These are phyloP conservation scores for Oedothorax gibbosus DNA, from an alignment of 1,140 invertebrate genomes.

Conservation along the genomic window DNA sequence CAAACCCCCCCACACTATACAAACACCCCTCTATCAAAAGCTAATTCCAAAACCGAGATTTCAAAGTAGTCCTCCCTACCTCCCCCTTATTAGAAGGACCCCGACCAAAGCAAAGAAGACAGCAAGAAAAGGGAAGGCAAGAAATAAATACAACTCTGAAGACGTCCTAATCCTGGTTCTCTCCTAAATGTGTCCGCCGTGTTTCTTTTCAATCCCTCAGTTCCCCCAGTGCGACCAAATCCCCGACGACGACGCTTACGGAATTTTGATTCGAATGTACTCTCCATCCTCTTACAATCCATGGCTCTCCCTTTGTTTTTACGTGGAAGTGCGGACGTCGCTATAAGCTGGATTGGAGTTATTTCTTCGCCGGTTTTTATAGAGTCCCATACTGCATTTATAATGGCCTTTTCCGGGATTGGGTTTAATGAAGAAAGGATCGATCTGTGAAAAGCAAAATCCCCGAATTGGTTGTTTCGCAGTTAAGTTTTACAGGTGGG, in stretches of 20 bases:
- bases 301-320: conserved; percentile 42
- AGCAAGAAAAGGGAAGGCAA: not conserved
- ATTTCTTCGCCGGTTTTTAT: conserved; percentile 52
- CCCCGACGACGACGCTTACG: conserved; percentile 41
- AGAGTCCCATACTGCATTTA: conserved; percentile 39
- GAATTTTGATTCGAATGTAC: conserved; percentile 58
- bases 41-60: conserved; percentile 1
- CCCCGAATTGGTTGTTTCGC: not conserved
- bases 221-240: conserved; percentile 52
- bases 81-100: conserved; percentile 13
- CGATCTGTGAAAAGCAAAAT: not conserved
- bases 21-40: not conserved
- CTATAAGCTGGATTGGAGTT: conserved; percentile 17
- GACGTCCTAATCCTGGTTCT: conserved; percentile 58
- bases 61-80: not conserved
- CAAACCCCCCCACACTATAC: not conserved
- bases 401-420: conserved; percentile 18
- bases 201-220: conserved; percentile 57
- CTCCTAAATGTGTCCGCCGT: conserved; percentile 56
- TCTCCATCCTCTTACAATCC: not conserved
- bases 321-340: conserved; percentile 39
- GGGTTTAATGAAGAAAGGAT: conserved; percentile 33
- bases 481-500: not conserved
- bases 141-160: conserved; percentile 59
- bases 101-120: too few species aligned